Evolutionary conservation across 2,888 invertebrate species (phyloP), one percentile per base, ranked within the genome.

Genomic region (Macaria notata): DNA sequence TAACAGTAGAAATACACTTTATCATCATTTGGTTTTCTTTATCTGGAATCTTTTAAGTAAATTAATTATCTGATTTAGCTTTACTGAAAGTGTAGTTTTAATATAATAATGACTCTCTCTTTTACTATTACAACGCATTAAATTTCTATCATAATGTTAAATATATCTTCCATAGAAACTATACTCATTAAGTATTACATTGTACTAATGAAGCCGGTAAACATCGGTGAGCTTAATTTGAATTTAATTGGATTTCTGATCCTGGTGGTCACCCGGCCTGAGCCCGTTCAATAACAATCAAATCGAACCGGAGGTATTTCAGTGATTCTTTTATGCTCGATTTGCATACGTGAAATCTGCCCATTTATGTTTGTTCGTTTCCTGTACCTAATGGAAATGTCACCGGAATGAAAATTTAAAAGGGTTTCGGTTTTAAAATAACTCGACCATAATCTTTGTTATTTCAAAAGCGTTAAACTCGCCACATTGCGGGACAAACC

Each of bases 361-460:
- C 38, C n/a, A 7, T 46, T 42, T 33, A 42, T 44, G 46, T 55
- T 42, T 44, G 50, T 39, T 33, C 33, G 46, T 39, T 49, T 42
- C 44, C 50, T 50, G 44, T 31, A n/a, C 36, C 9, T 42, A 39
- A 58, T 50, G 50, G 49, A 54, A 54, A 54, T 54, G 46, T 50
- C 46, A 58, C 36, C 53, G 39, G 33, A 19, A 42, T 53, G 38
- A 9, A 39, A 43, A 46, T 46, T 45, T 57, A 49, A 57, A 54
- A 45, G 49, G 38, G 58, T 46, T 44, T 39, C 9, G 45, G 8
- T 36, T 46, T 53, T 31, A 49, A 58, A 58, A 58, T 43, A 53
- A 46, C 46, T 49, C 31, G 4, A 31, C 29, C 48, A 46, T 53
- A 54, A 6, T 54, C 53, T 53, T 46, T 56, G 49, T 59, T 49